Base-by-base conservation (phyloP, 2,888 invertebrate genomes). In the Ornithoptera alexandrae region DNA sequence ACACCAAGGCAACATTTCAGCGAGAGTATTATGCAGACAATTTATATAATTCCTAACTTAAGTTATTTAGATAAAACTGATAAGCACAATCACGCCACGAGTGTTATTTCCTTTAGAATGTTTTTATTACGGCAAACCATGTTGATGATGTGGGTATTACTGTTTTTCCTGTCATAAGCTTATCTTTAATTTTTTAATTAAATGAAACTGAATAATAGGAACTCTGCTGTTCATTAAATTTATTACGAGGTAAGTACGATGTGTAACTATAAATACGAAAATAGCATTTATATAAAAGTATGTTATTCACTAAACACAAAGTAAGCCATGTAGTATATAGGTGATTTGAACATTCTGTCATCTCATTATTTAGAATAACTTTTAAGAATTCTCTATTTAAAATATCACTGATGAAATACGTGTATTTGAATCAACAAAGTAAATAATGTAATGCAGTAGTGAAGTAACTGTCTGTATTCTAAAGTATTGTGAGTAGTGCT, bases 51-150 rank as follows among this genome's bases (percentile, higher is more conserved):
- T 76, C 76, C 74, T 74, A 76, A 77, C 77, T 71, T 76, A 74
- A 79, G 73, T 77, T 76, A 75, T 74, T 78, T 75, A 74, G 76
- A 78, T 81, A 79, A 80, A 74, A 71, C 70, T 75, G 70, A 74
- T 76, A 75, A 76, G 71, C 70, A 71, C 57, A 76, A 76, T 72
- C 72, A 70, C 70, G 70, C 69, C 50, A 36, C 57, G 60, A 63
- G 67, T 68, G 64, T 63, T 39, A 50, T 68, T 69, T 63, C 36
- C n/a, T 53, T 20, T 18, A 18, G 56, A 65, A 62, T 64, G 61
- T 71, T 68, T 68, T 70, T 68, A 62, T 69, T 62, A 63, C 59
- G 65, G 67, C 62, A 70, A 73, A 68, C 68, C 71, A 58, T 30
- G 57, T 68, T 42, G 36, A 56, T 59, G 58, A 30, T 63, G 64